phyloP scores from a whole-genome alignment of 1,140 invertebrate genomes.

The Venustaconcha ellipsiformis region DNA sequence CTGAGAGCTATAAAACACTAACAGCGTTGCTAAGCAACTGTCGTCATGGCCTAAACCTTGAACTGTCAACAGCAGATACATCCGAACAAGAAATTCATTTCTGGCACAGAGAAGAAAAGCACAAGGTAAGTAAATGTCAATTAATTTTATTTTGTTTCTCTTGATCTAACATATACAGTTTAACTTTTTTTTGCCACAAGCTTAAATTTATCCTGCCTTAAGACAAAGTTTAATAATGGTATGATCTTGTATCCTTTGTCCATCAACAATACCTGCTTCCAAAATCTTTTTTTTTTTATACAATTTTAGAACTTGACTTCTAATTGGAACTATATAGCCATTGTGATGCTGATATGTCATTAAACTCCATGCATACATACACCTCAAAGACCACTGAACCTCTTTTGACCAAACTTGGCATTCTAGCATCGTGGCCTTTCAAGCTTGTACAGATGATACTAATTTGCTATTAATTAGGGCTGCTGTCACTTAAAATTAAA shows the following conservation, averaged over 20 bases:
- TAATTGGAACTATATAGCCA: no score
- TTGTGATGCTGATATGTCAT: no score
- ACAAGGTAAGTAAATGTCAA: background rate
- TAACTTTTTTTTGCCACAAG: background rate
- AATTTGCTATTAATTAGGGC: no score
- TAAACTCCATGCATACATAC: no score
- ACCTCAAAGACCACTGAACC: no score
- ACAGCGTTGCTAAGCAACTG: constrained; percentile 41
- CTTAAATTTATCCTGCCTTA: background rate
- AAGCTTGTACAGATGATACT: no score
- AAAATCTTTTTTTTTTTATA: no score
- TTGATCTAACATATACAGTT: background rate
- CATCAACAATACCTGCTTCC: no score
- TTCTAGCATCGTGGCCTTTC: no score
- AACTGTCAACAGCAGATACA: constrained; percentile 33
- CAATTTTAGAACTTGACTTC: no score
- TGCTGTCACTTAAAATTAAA: no score
- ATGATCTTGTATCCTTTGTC: background rate
- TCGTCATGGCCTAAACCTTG: constrained; percentile 37
- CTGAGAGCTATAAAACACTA: constrained; percentile 36
- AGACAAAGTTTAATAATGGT: background rate
- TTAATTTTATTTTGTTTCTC: background rate
- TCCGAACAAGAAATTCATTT: constrained; percentile 29
- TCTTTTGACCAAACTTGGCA: no score
- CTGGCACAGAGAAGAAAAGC: constrained; percentile 24